Conservation (phyloP, 2,888 invertebrate genomes). For the Micoletzkya japonica region DNA sequence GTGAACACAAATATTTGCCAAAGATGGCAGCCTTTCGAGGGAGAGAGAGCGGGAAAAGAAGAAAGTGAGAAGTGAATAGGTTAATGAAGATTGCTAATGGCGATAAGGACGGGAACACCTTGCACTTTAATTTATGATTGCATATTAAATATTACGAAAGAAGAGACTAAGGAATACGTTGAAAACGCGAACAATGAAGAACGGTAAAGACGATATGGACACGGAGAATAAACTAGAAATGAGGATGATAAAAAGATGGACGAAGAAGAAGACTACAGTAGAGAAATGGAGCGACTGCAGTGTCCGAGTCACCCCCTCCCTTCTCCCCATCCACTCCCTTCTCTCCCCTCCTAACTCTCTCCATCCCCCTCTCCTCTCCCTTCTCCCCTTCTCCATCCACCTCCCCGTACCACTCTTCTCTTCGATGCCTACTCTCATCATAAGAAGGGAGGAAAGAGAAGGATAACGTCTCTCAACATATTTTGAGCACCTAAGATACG, state of each 20-base stretch:
- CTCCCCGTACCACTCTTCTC: neutral
- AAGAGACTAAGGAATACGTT: too few species aligned
- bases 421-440: too few species aligned
- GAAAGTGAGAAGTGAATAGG: conserved; percentile 6
- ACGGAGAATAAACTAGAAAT: neutral
- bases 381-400: neutral
- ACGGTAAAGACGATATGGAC: too few species aligned
- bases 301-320: neutral
- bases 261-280: neutral
- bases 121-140: too few species aligned
- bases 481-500: neutral
- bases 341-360: too few species aligned
- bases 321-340: neutral
- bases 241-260: neutral
- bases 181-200: too few species aligned
- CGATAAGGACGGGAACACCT: too few species aligned
- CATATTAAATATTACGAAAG: too few species aligned
- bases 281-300: neutral
- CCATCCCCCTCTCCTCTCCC: neutral
- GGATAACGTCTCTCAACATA: too few species aligned
- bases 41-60: conserved; percentile 1
- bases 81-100: too few species aligned
- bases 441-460: too few species aligned
- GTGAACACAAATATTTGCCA: conserved; percentile 29
- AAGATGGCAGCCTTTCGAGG: conserved; percentile 21